Conservation (phyloP, 1,140 invertebrate species). For the Bombus superbus region DNA sequence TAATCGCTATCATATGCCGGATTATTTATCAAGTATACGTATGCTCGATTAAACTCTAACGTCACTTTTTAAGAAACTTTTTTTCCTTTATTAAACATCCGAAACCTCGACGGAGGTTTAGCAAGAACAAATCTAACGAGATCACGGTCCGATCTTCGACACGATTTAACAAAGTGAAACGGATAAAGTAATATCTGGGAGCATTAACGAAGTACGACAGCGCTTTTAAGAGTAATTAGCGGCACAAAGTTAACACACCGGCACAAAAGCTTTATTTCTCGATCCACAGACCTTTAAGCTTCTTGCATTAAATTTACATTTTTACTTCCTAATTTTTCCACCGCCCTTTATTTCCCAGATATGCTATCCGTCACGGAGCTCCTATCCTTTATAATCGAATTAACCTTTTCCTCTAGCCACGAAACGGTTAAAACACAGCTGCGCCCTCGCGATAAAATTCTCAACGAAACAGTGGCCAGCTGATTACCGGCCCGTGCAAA, state of each 20-base stretch:
- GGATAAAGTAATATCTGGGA: neutral
- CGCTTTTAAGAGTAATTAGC: constrained; percentile 2
- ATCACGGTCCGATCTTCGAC: neutral
- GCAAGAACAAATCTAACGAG: neutral
- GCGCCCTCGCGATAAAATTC: neutral
- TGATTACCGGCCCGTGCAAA: neutral
- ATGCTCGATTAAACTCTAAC: too few relatives aligned
- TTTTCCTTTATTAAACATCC: too few relatives aligned
- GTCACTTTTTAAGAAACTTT: too few relatives aligned
- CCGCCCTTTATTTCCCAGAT: neutral
- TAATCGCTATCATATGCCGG: too few relatives aligned
- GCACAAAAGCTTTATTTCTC: neutral
- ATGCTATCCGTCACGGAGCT: neutral
- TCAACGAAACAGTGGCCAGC: too few relatives aligned
- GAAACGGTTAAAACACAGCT: neutral
- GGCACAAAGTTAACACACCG: constrained; percentile 4
- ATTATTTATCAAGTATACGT: too few relatives aligned
- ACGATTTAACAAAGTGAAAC: neutral
- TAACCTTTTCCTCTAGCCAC: neutral
- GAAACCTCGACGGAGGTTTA: too few relatives aligned
- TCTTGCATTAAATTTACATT: neutral
- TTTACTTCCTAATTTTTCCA: neutral
- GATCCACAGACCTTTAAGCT: neutral
- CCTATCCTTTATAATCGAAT: neutral
- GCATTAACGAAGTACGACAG: neutral